Evolutionary conservation across 2,797 vertebrate species (phyloP).

Genomic region (Florisuga fusca): DNA sequence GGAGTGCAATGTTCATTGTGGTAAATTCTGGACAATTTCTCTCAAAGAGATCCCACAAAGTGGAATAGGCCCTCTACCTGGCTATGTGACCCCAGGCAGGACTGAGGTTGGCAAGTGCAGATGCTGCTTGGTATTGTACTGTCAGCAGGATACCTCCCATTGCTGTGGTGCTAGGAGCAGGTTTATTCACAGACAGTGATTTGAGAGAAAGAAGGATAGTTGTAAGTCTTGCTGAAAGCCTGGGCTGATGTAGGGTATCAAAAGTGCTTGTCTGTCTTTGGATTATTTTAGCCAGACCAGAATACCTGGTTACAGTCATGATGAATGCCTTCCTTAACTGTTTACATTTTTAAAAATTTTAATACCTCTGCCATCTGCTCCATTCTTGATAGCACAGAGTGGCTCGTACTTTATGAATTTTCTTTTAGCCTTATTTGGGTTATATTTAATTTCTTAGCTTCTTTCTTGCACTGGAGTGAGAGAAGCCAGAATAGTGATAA

Average conservation of each 20-base stretch:
- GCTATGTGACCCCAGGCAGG: not conserved
- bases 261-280: not conserved
- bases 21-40: not conserved
- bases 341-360: not conserved
- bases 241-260: not conserved
- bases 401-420: not conserved
- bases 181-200: not conserved
- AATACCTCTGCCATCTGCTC: not conserved
- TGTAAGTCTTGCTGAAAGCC: not conserved
- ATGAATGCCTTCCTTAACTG: not conserved
- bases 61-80: not conserved
- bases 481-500: not conserved
- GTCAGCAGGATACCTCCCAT: not conserved
- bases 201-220: not conserved
- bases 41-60: not conserved
- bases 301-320: not conserved
- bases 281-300: not conserved
- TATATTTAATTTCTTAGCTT: not conserved
- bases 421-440: not conserved
- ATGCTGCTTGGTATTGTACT: not conserved
- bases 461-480: not conserved
- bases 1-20: fast-evolving
- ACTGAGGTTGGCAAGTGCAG: not conserved
- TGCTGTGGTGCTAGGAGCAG: not conserved
- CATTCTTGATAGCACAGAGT: not conserved